phyloP scores from a whole-genome alignment of 2,888 invertebrate genomes.

The Mythimna pallens region DNA sequence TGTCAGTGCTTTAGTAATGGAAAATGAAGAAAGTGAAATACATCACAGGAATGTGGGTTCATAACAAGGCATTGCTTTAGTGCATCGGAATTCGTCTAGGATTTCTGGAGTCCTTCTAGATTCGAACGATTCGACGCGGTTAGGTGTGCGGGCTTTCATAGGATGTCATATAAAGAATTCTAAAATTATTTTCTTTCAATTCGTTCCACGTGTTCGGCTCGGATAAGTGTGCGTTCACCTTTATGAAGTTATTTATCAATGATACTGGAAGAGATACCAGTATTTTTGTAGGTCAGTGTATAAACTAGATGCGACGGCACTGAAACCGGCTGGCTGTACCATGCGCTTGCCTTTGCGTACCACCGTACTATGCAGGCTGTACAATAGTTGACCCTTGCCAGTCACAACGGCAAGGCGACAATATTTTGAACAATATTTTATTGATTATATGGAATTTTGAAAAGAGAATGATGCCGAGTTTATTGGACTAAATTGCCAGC shows the following conservation, averaged over 20 bases:
- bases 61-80: too few species aligned
- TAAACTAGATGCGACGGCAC: slow-evolving; percentile 52
- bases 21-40: too few species aligned
- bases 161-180: too few species aligned
- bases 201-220: too few species aligned
- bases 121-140: too few species aligned
- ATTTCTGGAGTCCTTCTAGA: too few species aligned
- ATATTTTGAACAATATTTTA: neutral
- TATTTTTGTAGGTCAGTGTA: slow-evolving; percentile 59
- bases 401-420: neutral
- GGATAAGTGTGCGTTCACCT: too few species aligned
- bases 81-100: too few species aligned
- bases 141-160: too few species aligned
- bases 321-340: slow-evolving; percentile 56
- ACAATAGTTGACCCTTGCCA: neutral
- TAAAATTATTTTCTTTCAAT: too few species aligned
- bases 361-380: slow-evolving; percentile 13
- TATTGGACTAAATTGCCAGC: neutral
- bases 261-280: slow-evolving; percentile 40
- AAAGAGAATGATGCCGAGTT: neutral
- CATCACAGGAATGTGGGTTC: too few species aligned
- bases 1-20: too few species aligned
- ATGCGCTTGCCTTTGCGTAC: slow-evolving; percentile 18
- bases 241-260: slow-evolving; percentile 23
- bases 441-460: neutral